These are phyloP conservation scores for Emydocephalus ijimae DNA, from an alignment of 2,113 vertebrate species.

Conservation along the genomic window DNA sequence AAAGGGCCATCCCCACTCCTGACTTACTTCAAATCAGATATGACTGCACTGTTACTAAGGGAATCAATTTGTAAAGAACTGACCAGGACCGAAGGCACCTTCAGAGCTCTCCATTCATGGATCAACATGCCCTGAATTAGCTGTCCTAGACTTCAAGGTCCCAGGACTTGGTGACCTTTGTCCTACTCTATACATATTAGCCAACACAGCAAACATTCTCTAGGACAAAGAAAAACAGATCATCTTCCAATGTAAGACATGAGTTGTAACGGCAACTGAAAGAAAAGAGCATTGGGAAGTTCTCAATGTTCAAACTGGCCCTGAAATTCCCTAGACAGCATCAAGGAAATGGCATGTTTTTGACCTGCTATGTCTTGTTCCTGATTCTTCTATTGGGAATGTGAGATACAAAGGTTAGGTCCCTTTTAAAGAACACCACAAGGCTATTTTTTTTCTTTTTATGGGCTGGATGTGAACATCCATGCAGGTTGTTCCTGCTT, in stretches of 20 bases:
- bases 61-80: neutral
- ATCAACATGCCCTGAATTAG: neutral
- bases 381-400: constrained; percentile 69
- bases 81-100: neutral
- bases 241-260: neutral
- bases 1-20: neutral
- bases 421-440: constrained; percentile 70
- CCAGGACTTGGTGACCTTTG: neutral
- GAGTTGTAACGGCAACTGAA: neutral
- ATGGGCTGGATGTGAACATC: constrained; percentile 72
- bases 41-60: neutral
- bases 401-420: constrained; percentile 59
- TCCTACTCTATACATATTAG: neutral
- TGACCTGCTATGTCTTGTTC: constrained; percentile 67
- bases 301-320: neutral
- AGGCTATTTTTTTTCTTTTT: constrained; percentile 65
- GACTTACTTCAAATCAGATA: neutral
- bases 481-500: constrained; percentile 74
- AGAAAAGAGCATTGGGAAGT: neutral
- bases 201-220: neutral
- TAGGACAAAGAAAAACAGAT: neutral
- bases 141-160: neutral
- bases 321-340: constrained; percentile 34
- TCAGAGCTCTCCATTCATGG: neutral
- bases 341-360: constrained; percentile 55